Evolutionary conservation across 64 coral and sea anemone genomes (phyloP), one percentile per base, ranked within the genome.

Genomic region (Montipora efflorescens): DNA sequence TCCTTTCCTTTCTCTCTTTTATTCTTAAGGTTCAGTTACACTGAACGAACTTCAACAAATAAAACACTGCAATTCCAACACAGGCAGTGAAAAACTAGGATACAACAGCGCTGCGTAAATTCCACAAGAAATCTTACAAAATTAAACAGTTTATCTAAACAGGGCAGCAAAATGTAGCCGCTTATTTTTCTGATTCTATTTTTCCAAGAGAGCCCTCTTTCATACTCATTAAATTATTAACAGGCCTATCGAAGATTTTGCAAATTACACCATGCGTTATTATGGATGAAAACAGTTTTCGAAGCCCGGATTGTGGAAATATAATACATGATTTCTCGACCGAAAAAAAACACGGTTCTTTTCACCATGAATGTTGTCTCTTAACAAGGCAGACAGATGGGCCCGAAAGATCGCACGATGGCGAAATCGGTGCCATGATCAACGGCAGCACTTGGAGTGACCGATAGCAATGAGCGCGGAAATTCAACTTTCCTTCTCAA

Each of bases 1-100:
- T 36, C 28, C 1, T 36, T 36, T 36, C 28, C 28, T 46, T 10
- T 69, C n/a, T 69, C 66, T 23, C 10, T 86, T 86, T 86, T 86
- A 70, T 86, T 86, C 82, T 22, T 71, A 86, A 78, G 19, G 76
- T 19, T 78, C 19, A 71, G 68, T 71, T 49, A 50, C 70, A 86
- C 66, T 43, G 82, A 71, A 86, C 66, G 68, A 48, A 23, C 28
- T 71, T 86, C 15, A 72, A 46, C 82, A 48, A 84, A 28, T 86
- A 71, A 86, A 78, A 78, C 47, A 5, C 45, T 22, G 66, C 18
- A 86, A 86, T 86, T 52, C 50, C 12, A 82, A 82, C 20, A 11
- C 55, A 57, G 7, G 80, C 80, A 59, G 79, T 81, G 58, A 82
- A 43, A 49, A 36, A 78, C 46, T 71, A 4, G 19, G 11, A 62